These are phyloP conservation scores for Bolinopsis microptera DNA, from an alignment of 37 sponge, comb jelly and placozoan species.

Conservation along the genomic window DNA sequence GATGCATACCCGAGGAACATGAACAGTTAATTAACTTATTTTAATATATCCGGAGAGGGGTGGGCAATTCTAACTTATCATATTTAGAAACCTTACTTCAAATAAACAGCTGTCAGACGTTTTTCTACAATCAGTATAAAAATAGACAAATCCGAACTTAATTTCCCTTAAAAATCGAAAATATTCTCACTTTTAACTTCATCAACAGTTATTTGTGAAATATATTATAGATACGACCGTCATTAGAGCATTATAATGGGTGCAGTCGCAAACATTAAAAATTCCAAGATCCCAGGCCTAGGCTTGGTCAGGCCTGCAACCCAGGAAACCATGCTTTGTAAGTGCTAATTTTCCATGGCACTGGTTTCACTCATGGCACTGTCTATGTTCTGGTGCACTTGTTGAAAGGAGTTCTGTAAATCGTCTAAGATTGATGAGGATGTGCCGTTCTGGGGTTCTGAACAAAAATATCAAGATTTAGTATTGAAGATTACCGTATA, in stretches of 20 bases:
- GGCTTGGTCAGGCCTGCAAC: not conserved
- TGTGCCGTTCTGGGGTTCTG: constrained; percentile 54
- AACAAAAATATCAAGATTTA: not conserved
- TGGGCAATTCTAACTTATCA: not conserved
- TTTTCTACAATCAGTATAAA: constrained; percentile 63
- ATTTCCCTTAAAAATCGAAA: constrained; percentile 56
- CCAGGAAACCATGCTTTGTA: not conserved
- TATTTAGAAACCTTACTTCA: not conserved
- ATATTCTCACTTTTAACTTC: not conserved
- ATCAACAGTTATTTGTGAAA: not conserved
- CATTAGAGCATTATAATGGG: not conserved
- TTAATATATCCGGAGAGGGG: not conserved
- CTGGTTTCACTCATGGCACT: not conserved
- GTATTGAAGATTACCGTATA: not conserved
- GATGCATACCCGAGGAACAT: not conserved
- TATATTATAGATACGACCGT: not conserved
- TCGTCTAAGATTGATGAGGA: constrained; percentile 30
- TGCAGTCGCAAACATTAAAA: not conserved
- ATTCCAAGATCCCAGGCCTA: not conserved
- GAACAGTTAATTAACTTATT: not conserved
- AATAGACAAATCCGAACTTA: constrained; percentile 65
- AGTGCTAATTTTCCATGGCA: constrained; percentile 6
- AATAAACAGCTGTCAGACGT: not conserved
- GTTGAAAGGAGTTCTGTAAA: constrained; percentile 50
- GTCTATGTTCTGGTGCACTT: constrained; percentile 57